Conservation (phyloP, 1,140 invertebrate genomes). For the Dendroctonus ponderosae region DNA sequence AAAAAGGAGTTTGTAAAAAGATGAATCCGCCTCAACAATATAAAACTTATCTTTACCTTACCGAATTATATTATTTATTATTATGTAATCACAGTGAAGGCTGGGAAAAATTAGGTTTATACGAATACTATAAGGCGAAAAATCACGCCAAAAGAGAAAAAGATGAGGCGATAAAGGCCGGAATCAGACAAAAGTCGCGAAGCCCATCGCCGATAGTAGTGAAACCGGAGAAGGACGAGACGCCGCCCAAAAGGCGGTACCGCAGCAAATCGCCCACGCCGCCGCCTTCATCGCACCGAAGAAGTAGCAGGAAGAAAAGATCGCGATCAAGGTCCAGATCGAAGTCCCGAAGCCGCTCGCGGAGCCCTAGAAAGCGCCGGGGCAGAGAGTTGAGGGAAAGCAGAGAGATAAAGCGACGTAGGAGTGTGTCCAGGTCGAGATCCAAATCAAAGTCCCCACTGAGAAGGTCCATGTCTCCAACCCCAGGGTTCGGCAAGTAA, state of each 20-base stretch:
- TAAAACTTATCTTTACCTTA: too few relatives aligned
- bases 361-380: conserved; percentile 34
- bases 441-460: conserved; percentile 53
- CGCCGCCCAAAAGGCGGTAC: conserved; percentile 71
- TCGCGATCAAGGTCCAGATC: conserved; percentile 50
- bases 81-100: conserved; percentile 71
- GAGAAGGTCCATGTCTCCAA: conserved; percentile 16
- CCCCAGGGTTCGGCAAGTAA: conserved; percentile 19
- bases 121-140: conserved; percentile 97
- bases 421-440: conserved; percentile 55
- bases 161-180: conserved; percentile 76
- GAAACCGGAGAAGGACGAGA: conserved; percentile 66
- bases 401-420: conserved; percentile 37
- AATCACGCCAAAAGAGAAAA: conserved; percentile 85
- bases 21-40: too few relatives aligned
- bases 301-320: conserved; percentile 25
- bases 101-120: conserved; percentile 95
- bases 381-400: conserved; percentile 15
- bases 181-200: conserved; percentile 67
- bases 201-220: conserved; percentile 71
- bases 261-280: conserved; percentile 59
- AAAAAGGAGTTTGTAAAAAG: too few relatives aligned
- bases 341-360: conserved; percentile 43
- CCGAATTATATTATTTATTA: too few relatives aligned
- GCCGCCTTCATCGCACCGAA: conserved; percentile 23